Percentiles rank a stretch among this genome's conserved stretches.
Conservation (phyloP, 2,888 invertebrate species). For the Agrochola circellaris region DNA sequence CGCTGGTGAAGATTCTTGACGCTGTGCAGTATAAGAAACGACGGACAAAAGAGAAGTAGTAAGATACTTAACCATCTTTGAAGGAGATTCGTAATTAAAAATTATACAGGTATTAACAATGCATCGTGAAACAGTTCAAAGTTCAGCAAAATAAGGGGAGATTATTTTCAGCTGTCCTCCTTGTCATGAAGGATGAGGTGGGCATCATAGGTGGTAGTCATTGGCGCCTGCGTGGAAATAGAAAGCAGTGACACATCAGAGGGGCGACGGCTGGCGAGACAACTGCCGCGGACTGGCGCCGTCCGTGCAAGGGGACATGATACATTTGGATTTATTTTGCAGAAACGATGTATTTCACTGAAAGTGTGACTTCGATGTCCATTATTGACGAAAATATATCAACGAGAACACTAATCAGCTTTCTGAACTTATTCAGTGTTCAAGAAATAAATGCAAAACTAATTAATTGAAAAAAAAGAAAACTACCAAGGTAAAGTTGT, state of each 20-base stretch:
- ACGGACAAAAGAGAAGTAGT: not conserved
- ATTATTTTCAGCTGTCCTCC: slow-evolving; percentile 42
- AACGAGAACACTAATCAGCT: not conserved
- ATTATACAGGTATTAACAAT: not conserved
- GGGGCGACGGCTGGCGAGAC: slow-evolving; percentile 73
- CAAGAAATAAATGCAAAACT: not conserved
- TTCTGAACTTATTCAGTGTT: not conserved
- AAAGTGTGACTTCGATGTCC: slow-evolving; percentile 30
- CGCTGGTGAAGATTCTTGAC: not conserved
- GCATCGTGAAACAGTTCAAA: slow-evolving; percentile 1
- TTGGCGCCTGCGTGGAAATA: slow-evolving; percentile 85
- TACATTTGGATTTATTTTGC: slow-evolving; percentile 63
- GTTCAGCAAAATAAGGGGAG: slow-evolving; percentile 35
- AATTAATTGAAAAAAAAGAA: not conserved
- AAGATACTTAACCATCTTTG: not conserved
- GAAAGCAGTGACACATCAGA: slow-evolving; percentile 85
- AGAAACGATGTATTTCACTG: slow-evolving; percentile 55
- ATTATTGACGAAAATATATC: slow-evolving; percentile 36
- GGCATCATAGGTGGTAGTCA: slow-evolving; percentile 75
- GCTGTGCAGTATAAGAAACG: no score
- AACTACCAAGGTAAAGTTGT: not conserved
- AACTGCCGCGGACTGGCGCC: slow-evolving; percentile 71
- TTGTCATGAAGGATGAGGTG: slow-evolving; percentile 68
- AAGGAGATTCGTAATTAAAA: not conserved
- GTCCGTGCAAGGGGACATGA: slow-evolving; percentile 64